A percentile compares a stretch with the other conserved stretches of the same genome.
phyloP scores from a whole-genome alignment of 2,888 invertebrate genomes.

The Dynastes tityus region DNA sequence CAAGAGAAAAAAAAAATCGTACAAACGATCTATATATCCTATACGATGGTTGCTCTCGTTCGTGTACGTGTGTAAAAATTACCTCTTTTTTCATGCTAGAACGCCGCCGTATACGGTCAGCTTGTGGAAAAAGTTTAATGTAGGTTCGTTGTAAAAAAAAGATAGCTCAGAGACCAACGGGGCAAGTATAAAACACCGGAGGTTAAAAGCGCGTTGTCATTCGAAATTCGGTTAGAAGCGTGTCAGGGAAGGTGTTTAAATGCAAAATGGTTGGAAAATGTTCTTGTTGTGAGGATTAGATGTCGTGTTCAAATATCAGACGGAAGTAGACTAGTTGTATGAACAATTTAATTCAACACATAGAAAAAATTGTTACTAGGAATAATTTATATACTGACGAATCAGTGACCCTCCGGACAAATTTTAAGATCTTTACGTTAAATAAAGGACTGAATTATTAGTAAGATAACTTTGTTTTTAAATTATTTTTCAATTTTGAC shows the following conservation, averaged over 20 bases:
- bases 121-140: conserved; percentile 26
- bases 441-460: no score
- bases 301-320: neutral
- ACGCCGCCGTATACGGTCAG: neutral
- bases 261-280: no score
- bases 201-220: conserved; percentile 3
- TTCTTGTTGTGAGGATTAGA: neutral
- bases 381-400: neutral
- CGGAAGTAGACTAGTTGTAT: neutral
- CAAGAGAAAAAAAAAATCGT: neutral
- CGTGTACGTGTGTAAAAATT: neutral
- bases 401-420: neutral
- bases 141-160: conserved; percentile 7
- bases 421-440: neutral
- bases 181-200: neutral
- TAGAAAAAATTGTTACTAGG: neutral
- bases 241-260: neutral
- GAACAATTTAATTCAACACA: neutral
- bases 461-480: no score
- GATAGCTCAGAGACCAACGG: conserved; percentile 4
- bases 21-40: neutral
- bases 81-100: neutral
- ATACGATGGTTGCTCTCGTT: neutral
- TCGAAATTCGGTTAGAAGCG: neutral
- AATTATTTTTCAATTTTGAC: no score